phyloP scores from a whole-genome alignment of 1,140 invertebrate species.

The Ericerus pela region DNA sequence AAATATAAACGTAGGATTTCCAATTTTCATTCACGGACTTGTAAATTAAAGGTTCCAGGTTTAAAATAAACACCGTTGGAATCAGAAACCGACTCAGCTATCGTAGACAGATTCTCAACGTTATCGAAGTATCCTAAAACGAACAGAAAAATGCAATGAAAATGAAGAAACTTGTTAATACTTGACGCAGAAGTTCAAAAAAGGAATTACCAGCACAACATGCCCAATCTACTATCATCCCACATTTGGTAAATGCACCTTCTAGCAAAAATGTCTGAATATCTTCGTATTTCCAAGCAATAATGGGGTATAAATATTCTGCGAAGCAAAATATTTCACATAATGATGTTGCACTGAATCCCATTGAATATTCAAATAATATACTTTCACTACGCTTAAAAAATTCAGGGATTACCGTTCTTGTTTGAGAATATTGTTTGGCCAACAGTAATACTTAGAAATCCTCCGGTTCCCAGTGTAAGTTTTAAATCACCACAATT shows the following conservation, averaged over 20 bases:
- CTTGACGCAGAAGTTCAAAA: not conserved
- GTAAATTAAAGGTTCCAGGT: conserved; percentile 79
- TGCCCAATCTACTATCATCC: conserved; percentile 74
- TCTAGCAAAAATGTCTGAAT: conserved; percentile 63
- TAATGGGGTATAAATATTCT: conserved; percentile 78
- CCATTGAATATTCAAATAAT: not conserved
- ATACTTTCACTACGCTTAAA: not conserved
- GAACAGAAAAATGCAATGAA: not conserved
- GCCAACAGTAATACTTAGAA: conserved; percentile 80
- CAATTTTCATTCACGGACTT: conserved; percentile 36
- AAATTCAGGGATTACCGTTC: not conserved
- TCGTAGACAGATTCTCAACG: conserved; percentile 45
- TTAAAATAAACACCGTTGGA: conserved; percentile 76
- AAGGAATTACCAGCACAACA: conserved; percentile 46
- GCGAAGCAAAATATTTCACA: not conserved
- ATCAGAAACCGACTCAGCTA: conserved; percentile 56
- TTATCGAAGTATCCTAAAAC: conserved; percentile 51
- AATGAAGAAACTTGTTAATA: not conserved
- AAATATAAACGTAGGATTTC: too few species aligned
- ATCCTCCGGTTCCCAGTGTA: conserved; percentile 88
- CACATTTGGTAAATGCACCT: conserved; percentile 72
- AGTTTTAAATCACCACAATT: conserved; percentile 68
- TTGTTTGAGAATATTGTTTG: conserved; percentile 44
- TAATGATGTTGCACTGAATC: too few species aligned
- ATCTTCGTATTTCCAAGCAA: conserved; percentile 59